Base-by-base conservation (phyloP, 2,888 invertebrate species). In the Hirtodrosophila confusa region DNA sequence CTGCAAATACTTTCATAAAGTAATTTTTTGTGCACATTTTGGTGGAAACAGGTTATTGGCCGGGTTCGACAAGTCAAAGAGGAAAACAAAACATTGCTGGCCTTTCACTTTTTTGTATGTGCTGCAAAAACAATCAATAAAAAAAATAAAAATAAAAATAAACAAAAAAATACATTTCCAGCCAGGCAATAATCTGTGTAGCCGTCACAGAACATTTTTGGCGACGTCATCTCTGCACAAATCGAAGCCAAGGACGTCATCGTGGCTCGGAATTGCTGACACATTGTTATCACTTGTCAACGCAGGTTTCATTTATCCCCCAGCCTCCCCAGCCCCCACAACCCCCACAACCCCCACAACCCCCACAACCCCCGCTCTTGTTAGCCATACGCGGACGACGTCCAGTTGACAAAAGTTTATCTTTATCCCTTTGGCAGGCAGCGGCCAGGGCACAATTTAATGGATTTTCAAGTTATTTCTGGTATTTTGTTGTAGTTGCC, bases 251-350 rank as follows among this genome's bases (percentile, higher is more conserved):
- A 82, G 82, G 82, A 82, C 84, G 75, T 68, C 57, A 58, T 2
- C 31, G 36, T 43, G 44, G 37, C 24, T 12, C 31, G 67, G 63
- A 51, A 62, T 69, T 45, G 70, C 80, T 78, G 80, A 86, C 82
- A 86, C 78, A 88, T 89, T 88, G 80, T 88, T 89, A 87, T 89
- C 88, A 79, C 74, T 76, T 84, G 86, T 80, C 80, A 84, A 69
- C 63, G 74, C 62, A 62, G 55, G 76, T 69, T 69, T 55, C 57
- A 58, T 55, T 49, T n/a, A 4, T 4, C 33, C 24, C 31, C 10
- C 58, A 12, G 24, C 41, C 33, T 2, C 17, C 17, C 17, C 17
- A n/a, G n/a, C 17, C 17, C 17, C 17, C 2, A 17, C 17, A 17
- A 17, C 17, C 17, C 17, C 17, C 17, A n/a, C n/a, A n/a, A n/a